Evolutionary conservation across 2,113 vertebrate species (phyloP).

Genomic region (Pelecanoides urinatrix): DNA sequence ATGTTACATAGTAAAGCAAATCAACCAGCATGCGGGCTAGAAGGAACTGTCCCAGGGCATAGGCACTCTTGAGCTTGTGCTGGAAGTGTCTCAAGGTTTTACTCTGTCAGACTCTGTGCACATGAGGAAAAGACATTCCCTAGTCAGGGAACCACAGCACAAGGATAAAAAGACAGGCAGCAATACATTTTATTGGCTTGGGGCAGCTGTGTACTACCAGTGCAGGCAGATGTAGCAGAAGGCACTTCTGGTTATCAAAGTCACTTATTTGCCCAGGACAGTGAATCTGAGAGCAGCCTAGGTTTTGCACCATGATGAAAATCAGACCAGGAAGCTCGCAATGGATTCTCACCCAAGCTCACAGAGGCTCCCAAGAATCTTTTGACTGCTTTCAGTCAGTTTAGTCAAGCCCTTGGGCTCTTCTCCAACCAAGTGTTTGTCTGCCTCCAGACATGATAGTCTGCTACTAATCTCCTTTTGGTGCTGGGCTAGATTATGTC

Average conservation of each 20-base stretch:
- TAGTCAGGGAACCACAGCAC: background rate
- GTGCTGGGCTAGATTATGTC: background rate
- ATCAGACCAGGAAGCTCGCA: background rate
- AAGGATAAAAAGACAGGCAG: background rate
- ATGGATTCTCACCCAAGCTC: background rate
- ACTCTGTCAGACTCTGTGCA: background rate
- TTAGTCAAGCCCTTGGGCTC: background rate
- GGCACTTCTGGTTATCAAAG: background rate
- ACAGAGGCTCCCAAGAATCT: background rate
- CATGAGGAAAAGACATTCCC: background rate
- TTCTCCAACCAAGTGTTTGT: background rate
- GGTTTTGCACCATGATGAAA: background rate
- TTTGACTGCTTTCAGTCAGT: background rate
- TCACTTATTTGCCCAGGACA: rapidly evolving
- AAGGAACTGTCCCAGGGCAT: rapidly evolving
- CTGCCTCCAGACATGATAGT: background rate
- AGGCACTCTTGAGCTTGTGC: background rate
- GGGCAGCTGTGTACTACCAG: background rate
- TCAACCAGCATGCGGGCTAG: background rate
- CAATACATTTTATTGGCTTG: background rate
- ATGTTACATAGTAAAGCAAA: background rate
- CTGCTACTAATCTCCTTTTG: background rate
- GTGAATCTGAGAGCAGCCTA: background rate
- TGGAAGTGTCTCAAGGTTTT: background rate
- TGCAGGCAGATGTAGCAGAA: background rate